Evolutionary conservation across 2,888 invertebrate genomes (phyloP), one percentile per base, ranked within the genome.

Genomic region (Dysmachus trigonus): DNA sequence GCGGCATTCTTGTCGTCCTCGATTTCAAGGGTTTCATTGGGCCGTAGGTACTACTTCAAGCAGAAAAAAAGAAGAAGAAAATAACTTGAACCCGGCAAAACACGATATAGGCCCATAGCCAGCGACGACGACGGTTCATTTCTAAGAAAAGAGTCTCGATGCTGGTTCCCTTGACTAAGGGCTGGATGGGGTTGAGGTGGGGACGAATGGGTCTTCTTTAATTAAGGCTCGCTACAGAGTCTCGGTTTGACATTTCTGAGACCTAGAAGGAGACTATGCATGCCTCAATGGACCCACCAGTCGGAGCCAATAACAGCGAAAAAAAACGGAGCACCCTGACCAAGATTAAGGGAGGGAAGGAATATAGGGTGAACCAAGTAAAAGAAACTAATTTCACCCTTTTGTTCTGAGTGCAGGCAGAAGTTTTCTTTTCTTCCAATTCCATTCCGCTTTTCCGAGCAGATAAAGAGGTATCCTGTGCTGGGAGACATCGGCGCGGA

Each of bases 351-450:
- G 35, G 38, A 53, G 72, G 38, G n/a, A n/a, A 8, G 72, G 27
- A 41, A 74, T n/a, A n/a, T n/a, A n/a, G 13, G 82, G 71, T 6
- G 51, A 15, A 33, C 33, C 33, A 72, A 82, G 47, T 72, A 86
- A 81, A 79, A 81, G 74, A 86, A 86, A 86, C 86, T 86, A 86
- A 86, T 86, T 86, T 86, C 41, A 35, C 27, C 74, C 72, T 74
- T 82, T 86, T 86, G 83, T 83, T 74, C 81, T 18, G 38, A 83
- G 76, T 86, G 83, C 38, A 76, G 83, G 73, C 73, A 72, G 72
- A 86, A 86, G 51, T 83, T 83, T 83, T 38, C 83, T 83, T 72
- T 35, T 83, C 30, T 38, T 72, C 41, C 38, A 41, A 72, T 72
- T 72, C 41, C 72, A 41, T 72, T 72, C 72, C 71, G 41, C 72